phyloP scores from a whole-genome alignment of 2,888 invertebrate genomes.

The Gastrophysa polygoni region DNA sequence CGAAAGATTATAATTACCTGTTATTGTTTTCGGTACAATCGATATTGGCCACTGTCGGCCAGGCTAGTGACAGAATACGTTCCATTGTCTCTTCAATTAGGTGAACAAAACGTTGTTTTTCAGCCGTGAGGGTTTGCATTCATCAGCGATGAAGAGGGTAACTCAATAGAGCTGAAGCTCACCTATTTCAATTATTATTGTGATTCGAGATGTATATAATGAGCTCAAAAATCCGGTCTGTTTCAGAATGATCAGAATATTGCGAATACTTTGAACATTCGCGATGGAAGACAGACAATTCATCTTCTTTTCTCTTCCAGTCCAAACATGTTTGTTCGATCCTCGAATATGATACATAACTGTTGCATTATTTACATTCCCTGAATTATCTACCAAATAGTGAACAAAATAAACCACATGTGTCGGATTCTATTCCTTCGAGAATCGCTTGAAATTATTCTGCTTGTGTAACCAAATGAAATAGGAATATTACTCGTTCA shows the following conservation, averaged over 20 bases:
- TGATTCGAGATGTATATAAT: background rate
- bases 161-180: background rate
- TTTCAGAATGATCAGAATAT: no score
- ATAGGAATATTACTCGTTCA: background rate
- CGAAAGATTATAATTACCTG: background rate
- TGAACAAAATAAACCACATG: no score
- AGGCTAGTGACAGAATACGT: background rate
- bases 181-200: background rate
- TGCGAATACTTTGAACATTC: no score
- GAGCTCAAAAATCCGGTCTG: background rate
- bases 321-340: no score
- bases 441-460: background rate
- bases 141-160: background rate
- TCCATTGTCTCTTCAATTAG: background rate
- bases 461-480: background rate
- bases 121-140: background rate
- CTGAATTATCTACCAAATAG: no score
- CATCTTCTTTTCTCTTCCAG: no score
- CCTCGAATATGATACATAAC: no score
- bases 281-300: no score
- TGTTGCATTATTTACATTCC: no score
- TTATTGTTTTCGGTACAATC: background rate
- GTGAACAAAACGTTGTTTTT: background rate
- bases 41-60: background rate
- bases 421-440: background rate